Base-by-base conservation (phyloP, 2,113 vertebrate genomes). In the Lethenteron camtschaticum region DNA sequence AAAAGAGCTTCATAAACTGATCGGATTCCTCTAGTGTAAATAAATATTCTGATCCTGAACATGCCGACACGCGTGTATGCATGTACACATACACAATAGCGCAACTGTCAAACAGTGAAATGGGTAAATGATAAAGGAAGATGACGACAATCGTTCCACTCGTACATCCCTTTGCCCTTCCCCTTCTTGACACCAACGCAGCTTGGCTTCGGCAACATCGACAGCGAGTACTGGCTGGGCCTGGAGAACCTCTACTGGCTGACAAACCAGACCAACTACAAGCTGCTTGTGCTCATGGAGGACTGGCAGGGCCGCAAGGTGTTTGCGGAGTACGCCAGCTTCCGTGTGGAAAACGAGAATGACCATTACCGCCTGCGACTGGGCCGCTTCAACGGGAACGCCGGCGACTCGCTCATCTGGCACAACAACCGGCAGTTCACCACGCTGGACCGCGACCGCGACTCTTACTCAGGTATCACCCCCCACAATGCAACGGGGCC, bases 221-320 rank as follows among this genome's bases (percentile, higher is more conserved):
- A 92, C 5, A 83, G 88, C 11, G 94, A 99, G 71, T 88, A 99
- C 71, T 99, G 94, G 94, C 83, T 99, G 70, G 94, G 94, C 55
- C 77, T 99, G 71, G 88, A 96, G 73, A 90, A 89, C 58, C 96
- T 96, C 78, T 90, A 87, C 74, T 81, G 83, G 79, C 80, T 97
- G 72, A 86, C 79, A 60, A 95, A 89, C 72, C 94, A 99, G 77
- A 86, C 88, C 1, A 89, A 95, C 78, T 97, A 99, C 73, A 91
- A 86, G 73, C 73, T 99, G 71, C 74, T 96, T 81, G 85, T 96
- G 56, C 90, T 96, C 78, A 71, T 99, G 75, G 92, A 99, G 81
- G 94, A 99, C 81, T 99, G 94, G 94, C 84, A 83, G 69, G 89
- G 87, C 73, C 96, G 96, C 77, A 97, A 96, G 74, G 90, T 99